phyloP scores from a whole-genome alignment of 1,140 invertebrate species.

The Oncopodura yosiiana region DNA sequence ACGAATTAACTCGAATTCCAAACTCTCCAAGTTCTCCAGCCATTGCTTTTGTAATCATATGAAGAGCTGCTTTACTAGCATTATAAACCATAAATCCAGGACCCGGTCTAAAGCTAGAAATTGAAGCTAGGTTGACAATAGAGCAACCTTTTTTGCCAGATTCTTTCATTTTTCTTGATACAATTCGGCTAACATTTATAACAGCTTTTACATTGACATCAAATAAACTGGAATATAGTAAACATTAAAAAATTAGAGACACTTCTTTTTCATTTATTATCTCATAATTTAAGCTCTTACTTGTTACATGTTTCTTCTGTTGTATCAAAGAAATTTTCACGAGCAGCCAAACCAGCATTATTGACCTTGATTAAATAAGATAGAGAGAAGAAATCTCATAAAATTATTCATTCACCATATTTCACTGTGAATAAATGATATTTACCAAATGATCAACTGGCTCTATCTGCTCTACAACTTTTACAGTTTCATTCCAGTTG shows the following conservation, averaged over 20 bases:
- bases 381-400: constrained; percentile 14
- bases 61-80: constrained; percentile 40
- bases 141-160: background rate
- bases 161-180: constrained; percentile 60
- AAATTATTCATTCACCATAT: constrained; percentile 12
- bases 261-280: background rate
- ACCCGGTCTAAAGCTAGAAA: background rate
- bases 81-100: constrained; percentile 35
- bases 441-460: constrained; percentile 32
- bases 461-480: constrained; percentile 20
- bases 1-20: constrained; percentile 40
- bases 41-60: constrained; percentile 41
- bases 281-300: constrained; percentile 1
- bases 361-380: constrained; percentile 30
- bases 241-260: background rate
- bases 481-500: constrained; percentile 26
- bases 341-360: constrained; percentile 1
- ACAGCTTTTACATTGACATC: constrained; percentile 73
- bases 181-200: constrained; percentile 69
- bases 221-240: constrained; percentile 49
- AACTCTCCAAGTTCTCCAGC: constrained; percentile 40
- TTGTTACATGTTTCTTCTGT: background rate
- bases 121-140: constrained; percentile 21
- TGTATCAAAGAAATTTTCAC: background rate
- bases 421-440: constrained; percentile 27